Evolutionary conservation across 2,888 invertebrate genomes (phyloP), one percentile per base, ranked within the genome.

Genomic region (Xanthorhoe spadicearia): DNA sequence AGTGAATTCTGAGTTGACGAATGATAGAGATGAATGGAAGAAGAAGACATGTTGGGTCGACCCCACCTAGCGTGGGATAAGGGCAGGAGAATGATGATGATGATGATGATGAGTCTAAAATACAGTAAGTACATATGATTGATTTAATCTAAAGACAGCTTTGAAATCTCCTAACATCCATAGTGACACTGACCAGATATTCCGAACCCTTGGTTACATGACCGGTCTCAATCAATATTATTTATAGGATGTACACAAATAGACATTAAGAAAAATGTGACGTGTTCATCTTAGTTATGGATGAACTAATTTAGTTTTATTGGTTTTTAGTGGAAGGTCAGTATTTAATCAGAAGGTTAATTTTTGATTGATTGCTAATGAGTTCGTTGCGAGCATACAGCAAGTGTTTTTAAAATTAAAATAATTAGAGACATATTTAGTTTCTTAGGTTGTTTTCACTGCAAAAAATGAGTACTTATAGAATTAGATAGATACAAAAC

Each of bases 201-300:
- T 65, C 74, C 68, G 64, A 43, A 68, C 61, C 66, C 66, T 32
- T 60, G 18, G 17, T 61, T 59, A 58, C 28, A 58, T 19, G 35
- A 61, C 54, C 55, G 46, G 43, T 51, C 19, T 17, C 49, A 64
- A 63, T 61, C 61, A 64, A 54, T 73, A 74, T 48, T 80, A 83
- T 81, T 78, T 82, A 77, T 82, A 81, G 79, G 77, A 72, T 52
- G 38, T 43, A 13, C 38, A 69, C 64, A 68, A 74, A 72, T 69
- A 75, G 64, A 51, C 15, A 53, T 32, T 53, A 43, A 56, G 32
- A 68, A 70, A 74, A 70, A 48, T 18, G n/a, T 56, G 48, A 52
- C 49, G 15, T 52, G 64, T 66, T 57, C 50, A 62, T 66, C 61
- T 59, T 65, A 50, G 19, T 19, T 55, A 61, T 43, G 51, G 63